Percentiles rank a stretch among this genome's conserved stretches.
These are phyloP conservation scores for Prionace glauca DNA, from an alignment of 2,797 vertebrate genomes.

Conservation along the genomic window DNA sequence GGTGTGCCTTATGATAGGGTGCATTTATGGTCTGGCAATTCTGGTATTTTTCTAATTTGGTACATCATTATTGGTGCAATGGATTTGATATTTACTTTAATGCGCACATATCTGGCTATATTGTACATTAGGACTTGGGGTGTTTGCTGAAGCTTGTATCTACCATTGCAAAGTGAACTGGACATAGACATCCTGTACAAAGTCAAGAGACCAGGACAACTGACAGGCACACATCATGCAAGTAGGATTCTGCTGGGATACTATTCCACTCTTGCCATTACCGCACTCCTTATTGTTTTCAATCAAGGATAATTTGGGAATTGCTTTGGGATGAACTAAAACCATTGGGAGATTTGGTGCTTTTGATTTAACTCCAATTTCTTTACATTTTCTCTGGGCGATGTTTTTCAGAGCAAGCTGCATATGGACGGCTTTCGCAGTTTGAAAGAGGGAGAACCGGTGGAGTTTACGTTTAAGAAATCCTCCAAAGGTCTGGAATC, in stretches of 20 bases:
- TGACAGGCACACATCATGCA: not conserved
- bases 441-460: slow-evolving; percentile 86
- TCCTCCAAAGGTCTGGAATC: slow-evolving; percentile 91
- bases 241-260: not conserved
- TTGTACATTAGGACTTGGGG: not conserved
- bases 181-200: not conserved
- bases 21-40: not conserved
- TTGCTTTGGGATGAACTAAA: not conserved
- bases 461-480: slow-evolving; percentile 94
- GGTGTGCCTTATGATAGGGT: too few species aligned
- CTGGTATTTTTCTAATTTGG: not conserved
- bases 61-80: not conserved
- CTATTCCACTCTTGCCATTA: not conserved
- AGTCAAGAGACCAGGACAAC: not conserved
- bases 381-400: not conserved
- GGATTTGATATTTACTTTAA: not conserved
- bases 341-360: not conserved
- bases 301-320: not conserved
- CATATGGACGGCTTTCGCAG: slow-evolving; percentile 98
- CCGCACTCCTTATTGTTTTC: not conserved
- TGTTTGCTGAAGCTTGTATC: not conserved
- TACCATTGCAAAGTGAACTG: not conserved
- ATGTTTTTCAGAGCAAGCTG: slow-evolving; percentile 77
- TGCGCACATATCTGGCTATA: not conserved
- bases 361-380: not conserved